Percentiles rank a stretch among this genome's conserved stretches.
Conservation (phyloP, 2,113 vertebrate genomes). For the Sisor rabdophorus region DNA sequence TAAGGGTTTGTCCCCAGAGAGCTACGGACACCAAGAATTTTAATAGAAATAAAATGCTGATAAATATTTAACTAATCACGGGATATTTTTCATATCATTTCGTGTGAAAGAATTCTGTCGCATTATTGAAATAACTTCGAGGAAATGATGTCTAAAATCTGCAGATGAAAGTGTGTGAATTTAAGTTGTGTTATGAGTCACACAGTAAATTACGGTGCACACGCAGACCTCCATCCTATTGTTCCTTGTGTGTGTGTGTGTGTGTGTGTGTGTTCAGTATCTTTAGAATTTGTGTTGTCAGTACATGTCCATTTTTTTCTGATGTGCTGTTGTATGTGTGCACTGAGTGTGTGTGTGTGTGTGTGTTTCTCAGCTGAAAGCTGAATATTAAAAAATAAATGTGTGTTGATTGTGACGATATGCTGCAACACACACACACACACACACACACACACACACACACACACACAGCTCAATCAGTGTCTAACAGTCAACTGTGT, state of each 20-base stretch:
- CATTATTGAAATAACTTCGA: too few relatives aligned
- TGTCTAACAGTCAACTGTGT: neutral
- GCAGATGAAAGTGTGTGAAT: neutral
- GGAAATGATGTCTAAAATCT: neutral
- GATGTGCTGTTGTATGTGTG: neutral
- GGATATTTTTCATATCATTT: too few relatives aligned
- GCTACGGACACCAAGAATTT: too few relatives aligned
- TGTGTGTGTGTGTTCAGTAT: neutral
- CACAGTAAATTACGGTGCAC: constrained; percentile 23
- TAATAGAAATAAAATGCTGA: too few relatives aligned
- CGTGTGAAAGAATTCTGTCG: too few relatives aligned
- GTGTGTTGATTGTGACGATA: neutral
- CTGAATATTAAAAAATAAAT: too few relatives aligned
- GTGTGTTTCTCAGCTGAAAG: neutral
- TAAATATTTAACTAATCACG: too few relatives aligned
- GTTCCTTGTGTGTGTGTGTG: constrained; percentile 12
- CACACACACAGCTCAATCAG: neutral
- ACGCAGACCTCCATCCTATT: neutral
- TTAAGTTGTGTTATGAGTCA: neutral
- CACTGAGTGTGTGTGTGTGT: neutral
- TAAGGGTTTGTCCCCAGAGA: neutral
- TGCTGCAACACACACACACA: constrained; percentile 7
- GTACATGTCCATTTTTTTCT: neutral
- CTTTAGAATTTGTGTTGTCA: too few relatives aligned
- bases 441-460: neutral